These are phyloP conservation scores for Macroteleia sp. DNA, from an alignment of 2,888 invertebrate species.

Conservation along the genomic window DNA sequence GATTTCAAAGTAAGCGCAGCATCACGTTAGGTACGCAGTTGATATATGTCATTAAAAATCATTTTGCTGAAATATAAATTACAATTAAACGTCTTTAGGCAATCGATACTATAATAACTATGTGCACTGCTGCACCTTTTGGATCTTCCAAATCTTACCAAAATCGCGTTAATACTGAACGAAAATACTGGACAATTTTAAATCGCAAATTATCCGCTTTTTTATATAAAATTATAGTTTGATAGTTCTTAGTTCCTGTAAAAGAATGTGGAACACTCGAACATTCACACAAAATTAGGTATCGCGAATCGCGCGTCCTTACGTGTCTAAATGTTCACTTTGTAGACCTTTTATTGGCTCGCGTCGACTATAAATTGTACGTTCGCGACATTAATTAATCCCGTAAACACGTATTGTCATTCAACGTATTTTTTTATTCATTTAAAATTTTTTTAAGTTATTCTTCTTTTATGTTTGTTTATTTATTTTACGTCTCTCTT, in stretches of 20 bases:
- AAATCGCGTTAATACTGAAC: conserved; percentile 8
- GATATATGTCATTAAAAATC: conserved; percentile 5
- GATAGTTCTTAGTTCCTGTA: conserved; percentile 16
- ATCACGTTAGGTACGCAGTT: background rate
- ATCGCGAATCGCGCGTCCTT: conserved; percentile 57
- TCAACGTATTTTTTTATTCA: conserved; percentile 74
- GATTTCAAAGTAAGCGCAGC: conserved; percentile 11
- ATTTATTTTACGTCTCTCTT: conserved; percentile 2
- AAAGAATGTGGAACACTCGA: conserved; percentile 25
- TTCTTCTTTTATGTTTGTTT: conserved; percentile 28
- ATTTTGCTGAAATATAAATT: background rate
- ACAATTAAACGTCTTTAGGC: conserved; percentile 10
- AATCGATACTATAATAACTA: background rate
- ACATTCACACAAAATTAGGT: conserved; percentile 46
- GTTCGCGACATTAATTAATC: conserved; percentile 67
- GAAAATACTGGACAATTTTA: conserved; percentile 14
- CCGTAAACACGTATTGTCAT: conserved; percentile 80
- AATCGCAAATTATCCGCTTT: conserved; percentile 24
- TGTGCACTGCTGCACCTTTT: background rate
- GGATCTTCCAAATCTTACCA: conserved; percentile 6
- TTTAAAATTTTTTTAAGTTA: conserved; percentile 62
- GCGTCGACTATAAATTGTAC: conserved; percentile 59
- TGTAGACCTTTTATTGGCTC: conserved; percentile 55
- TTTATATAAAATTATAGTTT: conserved; percentile 38
- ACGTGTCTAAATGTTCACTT: conserved; percentile 56